Evolutionary conservation across 1,140 invertebrate species (phyloP).

Genomic region (Euschistus heros): DNA sequence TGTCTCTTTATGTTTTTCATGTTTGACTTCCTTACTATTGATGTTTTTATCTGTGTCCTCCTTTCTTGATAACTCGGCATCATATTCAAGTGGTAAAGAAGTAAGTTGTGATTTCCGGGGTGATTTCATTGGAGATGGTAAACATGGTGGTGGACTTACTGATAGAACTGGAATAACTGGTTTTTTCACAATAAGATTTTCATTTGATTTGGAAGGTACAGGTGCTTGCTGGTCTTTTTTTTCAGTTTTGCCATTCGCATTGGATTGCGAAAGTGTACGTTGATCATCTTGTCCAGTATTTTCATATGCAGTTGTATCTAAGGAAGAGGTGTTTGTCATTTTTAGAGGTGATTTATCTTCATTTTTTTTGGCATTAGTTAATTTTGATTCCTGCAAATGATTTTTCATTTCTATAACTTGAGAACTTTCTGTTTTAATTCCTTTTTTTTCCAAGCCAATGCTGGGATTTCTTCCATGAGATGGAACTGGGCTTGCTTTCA

Average conservation of each 20-base stretch:
- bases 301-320: too few relatives aligned
- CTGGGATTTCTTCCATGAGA: background rate
- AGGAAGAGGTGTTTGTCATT: too few relatives aligned
- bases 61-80: background rate
- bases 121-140: background rate
- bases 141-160: background rate
- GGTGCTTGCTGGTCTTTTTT: background rate
- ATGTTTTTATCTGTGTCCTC: background rate
- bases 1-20: background rate
- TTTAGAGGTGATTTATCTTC: too few relatives aligned
- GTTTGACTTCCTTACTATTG: background rate
- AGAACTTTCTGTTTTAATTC: too few relatives aligned
- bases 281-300: too few relatives aligned
- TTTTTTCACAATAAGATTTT: background rate
- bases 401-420: too few relatives aligned
- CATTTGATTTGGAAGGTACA: background rate
- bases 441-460: background rate
- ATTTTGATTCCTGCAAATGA: too few relatives aligned
- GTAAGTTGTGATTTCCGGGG: background rate
- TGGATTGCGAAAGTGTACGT: background rate
- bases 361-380: too few relatives aligned
- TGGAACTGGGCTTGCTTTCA: background rate
- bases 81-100: background rate
- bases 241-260: background rate
- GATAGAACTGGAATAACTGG: background rate